Percentiles rank a stretch among this genome's conserved stretches.
Conservation (phyloP, 2,888 invertebrate genomes). For the Caradrina kadenii region DNA sequence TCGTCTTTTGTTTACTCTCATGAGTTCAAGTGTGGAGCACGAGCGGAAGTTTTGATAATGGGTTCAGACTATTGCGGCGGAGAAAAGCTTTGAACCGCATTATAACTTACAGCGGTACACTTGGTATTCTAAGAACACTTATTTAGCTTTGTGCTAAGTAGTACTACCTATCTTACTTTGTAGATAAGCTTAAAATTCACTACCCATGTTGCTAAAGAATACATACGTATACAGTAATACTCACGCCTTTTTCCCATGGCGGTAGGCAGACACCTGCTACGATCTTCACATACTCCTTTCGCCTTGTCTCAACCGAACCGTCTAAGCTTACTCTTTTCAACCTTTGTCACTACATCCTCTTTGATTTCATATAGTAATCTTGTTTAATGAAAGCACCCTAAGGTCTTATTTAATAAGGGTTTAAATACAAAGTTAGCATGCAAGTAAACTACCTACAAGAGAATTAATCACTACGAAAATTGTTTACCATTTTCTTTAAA, state of each 20-base stretch:
- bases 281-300: too few relatives aligned
- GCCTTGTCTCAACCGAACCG: too few relatives aligned
- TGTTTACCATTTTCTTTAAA: constrained; percentile 27
- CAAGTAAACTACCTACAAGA: constrained; percentile 22
- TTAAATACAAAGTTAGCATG: constrained; percentile 7
- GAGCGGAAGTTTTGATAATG: constrained; percentile 44
- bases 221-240: too few relatives aligned
- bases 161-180: constrained; percentile 7
- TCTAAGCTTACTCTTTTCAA: too few relatives aligned
- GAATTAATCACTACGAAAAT: constrained; percentile 22
- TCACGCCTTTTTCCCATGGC: too few relatives aligned
- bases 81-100: constrained; percentile 26
- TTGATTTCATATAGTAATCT: too few relatives aligned
- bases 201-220: neutral
- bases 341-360: too few relatives aligned
- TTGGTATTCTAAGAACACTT: constrained; percentile 28
- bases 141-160: constrained; percentile 16
- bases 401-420: too few relatives aligned
- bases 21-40: constrained; percentile 38
- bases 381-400: too few relatives aligned
- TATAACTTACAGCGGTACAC: constrained; percentile 31
- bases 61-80: constrained; percentile 20
- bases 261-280: too few relatives aligned
- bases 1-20: constrained; percentile 56
- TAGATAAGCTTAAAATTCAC: constrained; percentile 8